Conservation (phyloP, 2,888 invertebrate species). For the Macroteleia sp. region DNA sequence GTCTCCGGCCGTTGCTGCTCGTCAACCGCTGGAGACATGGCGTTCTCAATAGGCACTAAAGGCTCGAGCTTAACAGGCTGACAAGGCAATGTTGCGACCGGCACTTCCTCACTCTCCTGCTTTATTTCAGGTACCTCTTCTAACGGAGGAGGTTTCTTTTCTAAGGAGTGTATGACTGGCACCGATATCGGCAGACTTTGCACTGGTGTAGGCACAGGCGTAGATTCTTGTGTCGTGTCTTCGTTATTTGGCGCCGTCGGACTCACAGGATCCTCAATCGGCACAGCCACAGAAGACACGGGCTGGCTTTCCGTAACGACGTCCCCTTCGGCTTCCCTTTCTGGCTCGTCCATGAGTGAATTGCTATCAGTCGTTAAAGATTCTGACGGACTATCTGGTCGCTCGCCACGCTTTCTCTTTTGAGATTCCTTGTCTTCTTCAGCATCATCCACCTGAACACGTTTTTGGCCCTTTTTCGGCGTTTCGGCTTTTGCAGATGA, state of each 20-base stretch:
- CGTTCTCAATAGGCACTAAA: conserved; percentile 64
- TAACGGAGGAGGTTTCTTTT: conserved; percentile 72
- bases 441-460: conserved; percentile 85
- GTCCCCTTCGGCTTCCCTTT: conserved; percentile 81
- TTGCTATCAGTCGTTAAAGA: conserved; percentile 94
- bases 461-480: conserved; percentile 86
- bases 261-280: conserved; percentile 69
- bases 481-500: conserved; percentile 79
- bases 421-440: conserved; percentile 86
- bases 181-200: conserved; percentile 80
- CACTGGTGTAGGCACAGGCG: conserved; percentile 75
- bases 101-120: conserved; percentile 73
- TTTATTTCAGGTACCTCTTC: conserved; percentile 75
- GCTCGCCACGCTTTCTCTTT: conserved; percentile 86
- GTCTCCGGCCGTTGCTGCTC: conserved; percentile 64
- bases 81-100: conserved; percentile 74
- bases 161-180: conserved; percentile 79
- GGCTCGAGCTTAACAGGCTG: conserved; percentile 75
- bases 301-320: conserved; percentile 73
- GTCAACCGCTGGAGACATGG: conserved; percentile 61
- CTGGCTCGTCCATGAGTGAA: conserved; percentile 89
- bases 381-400: conserved; percentile 91
- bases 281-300: conserved; percentile 55
- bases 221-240: conserved; percentile 71
- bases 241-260: conserved; percentile 44